Base-by-base conservation (phyloP, 2,888 invertebrate species). In the Epinotia ramella region DNA sequence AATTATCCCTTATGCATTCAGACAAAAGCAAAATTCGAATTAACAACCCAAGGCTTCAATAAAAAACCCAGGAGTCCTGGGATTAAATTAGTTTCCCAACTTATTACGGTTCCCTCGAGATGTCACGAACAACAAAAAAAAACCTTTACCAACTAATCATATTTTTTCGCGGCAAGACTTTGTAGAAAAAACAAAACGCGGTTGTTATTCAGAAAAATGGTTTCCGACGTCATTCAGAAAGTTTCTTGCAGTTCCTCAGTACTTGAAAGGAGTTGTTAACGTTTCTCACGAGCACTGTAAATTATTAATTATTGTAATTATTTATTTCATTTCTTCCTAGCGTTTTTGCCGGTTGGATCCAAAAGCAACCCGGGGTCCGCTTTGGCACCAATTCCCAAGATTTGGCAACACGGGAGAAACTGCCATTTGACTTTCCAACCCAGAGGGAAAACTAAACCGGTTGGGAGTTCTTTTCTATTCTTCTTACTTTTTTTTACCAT, bases 131-230 rank as follows among this genome's bases (percentile, higher is more conserved):
- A 44, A 56, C 68, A 73, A 74, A 69, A 73, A 46, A 72, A 74
- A 63, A 28, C 62, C 76, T 81, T 81, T 73, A 56, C 73, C 74
- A 83, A 83, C 81, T 83, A 84, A 84, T 83, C 84, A 83, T 82
- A 84, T 81, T 82, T 82, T 80, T 83, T 79, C 79, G 11, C 46
- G 67, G 76, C 66, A 72, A 77, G 81, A 79, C 77, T 82, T 82
- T 79, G 73, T 71, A 66, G 77, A 77, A 80, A 79, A 78, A 83
- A 74, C 64, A 70, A 69, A 74, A 74, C 64, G 59, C 12, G n/a
- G 46, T 60, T 69, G 59, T 46, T 69, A 28, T 59, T 69, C 69
- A 69, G 59, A 44, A 68, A 59, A 68, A 68, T 59, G 68, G 57
- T 68, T 68, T 68, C 68, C 68, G 44, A 59, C 57, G 20, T 68